A percentile compares a stretch with the other conserved stretches of the same genome.
phyloP scores from a whole-genome alignment of 2,888 invertebrate genomes.

The Trachelus troglodyta region DNA sequence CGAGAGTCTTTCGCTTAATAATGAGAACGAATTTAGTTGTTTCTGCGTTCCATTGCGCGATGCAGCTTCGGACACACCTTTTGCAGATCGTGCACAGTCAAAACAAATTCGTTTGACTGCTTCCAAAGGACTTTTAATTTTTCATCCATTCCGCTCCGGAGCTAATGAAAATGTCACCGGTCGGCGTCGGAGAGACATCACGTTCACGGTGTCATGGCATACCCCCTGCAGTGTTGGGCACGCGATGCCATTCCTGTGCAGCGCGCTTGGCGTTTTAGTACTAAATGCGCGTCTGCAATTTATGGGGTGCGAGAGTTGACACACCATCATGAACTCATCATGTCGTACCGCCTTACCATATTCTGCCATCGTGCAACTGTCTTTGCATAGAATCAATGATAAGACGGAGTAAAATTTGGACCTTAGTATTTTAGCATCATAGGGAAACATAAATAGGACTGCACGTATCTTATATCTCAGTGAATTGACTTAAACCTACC shows the following conservation, averaged over 20 bases:
- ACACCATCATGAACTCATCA: conserved; percentile 17
- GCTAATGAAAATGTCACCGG: conserved; percentile 4
- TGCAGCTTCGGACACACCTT: neutral
- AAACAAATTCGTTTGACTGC: neutral
- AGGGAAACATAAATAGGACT: neutral
- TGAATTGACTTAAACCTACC: neutral
- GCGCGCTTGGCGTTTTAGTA: conserved; percentile 14
- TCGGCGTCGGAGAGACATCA: conserved; percentile 18
- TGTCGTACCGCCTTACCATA: conserved; percentile 7
- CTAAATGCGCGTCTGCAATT: conserved; percentile 40
- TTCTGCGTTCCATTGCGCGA: neutral
- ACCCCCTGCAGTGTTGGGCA: conserved; percentile 41
- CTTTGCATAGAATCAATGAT: conserved; percentile 23
- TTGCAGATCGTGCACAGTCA: neutral
- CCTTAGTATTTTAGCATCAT: neutral
- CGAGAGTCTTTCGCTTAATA: neutral
- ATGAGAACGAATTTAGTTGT: neutral
- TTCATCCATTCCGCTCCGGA: neutral
- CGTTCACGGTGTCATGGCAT: conserved; percentile 27
- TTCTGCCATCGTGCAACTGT: conserved; percentile 3
- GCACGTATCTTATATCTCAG: neutral
- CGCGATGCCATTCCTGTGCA: conserved; percentile 35
- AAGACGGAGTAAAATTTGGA: neutral
- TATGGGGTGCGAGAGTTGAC: conserved; percentile 40
- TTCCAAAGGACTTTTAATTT: neutral